phyloP scores from a whole-genome alignment of 2,797 vertebrate genomes.

The Neoniphon sammara region DNA sequence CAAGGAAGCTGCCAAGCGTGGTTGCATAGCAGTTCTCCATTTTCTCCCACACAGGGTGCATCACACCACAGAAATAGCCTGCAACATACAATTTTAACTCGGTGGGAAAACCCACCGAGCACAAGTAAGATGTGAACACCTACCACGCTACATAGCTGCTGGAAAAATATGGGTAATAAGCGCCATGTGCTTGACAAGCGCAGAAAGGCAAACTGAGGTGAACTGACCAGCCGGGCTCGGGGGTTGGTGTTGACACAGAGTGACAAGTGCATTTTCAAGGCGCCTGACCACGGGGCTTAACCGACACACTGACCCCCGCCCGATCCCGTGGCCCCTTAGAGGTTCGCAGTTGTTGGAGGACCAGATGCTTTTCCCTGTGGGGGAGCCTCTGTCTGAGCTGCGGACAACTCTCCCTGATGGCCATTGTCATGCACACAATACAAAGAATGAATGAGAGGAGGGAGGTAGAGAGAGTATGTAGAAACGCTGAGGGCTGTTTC shows the following conservation, averaged over 20 bases:
- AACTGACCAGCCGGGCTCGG: background rate
- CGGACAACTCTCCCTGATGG: conserved; percentile 43
- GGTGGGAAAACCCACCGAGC: conserved; percentile 5
- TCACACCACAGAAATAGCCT: conserved; percentile 3
- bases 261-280: conserved; percentile 57
- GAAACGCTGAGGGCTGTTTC: conserved; percentile 12
- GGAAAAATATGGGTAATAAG: conserved; percentile 7
- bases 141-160: background rate
- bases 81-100: conserved; percentile 12
- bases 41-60: background rate
- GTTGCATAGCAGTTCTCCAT: background rate
- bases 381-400: conserved; percentile 42
- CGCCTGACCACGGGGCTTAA: conserved; percentile 53
- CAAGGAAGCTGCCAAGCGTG: conserved; percentile 12
- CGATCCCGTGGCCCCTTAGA: conserved; percentile 56
- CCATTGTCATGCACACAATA: conserved; percentile 53
- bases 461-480: background rate
- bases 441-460: conserved; percentile 29
- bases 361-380: conserved; percentile 50
- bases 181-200: background rate
- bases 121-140: conserved; percentile 14
- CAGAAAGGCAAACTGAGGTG: conserved; percentile 10
- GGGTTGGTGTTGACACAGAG: conserved; percentile 25
- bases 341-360: conserved; percentile 41
- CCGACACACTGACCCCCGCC: conserved; percentile 64